Base-by-base conservation (phyloP, 2,797 vertebrate genomes). In the Amniataba percoides region DNA sequence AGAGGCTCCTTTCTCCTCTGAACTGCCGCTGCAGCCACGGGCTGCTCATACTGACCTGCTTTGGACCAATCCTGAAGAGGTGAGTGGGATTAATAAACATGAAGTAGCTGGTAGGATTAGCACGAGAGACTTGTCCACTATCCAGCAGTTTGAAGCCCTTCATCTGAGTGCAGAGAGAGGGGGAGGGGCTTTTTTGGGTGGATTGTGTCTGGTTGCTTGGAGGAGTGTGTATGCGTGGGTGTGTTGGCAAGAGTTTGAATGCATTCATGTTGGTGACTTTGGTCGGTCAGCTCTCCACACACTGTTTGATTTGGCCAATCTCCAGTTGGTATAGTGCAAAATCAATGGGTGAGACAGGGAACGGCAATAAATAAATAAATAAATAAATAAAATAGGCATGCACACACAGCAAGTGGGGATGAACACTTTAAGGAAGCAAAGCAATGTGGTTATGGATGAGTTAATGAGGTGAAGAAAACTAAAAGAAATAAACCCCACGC, bases 41-140 rank as follows among this genome's bases (percentile, higher is more conserved):
- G 95, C 82, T 96, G 97, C 84, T 99, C 98, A 0, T 97, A 98
- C 76, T 96, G 93, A 90, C 96, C 95, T 63, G 96, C 94, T 94
- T 98, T 98, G 88, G 97, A 96, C 98, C 98, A 99, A 81, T 99
- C 98, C 98, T 99, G 94, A 77, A 84, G 93, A 4, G 87, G 76
- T 67, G 79, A 77, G 75, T 2, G 10, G 39, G 75, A 84, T 95
- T 91, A 93, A 77, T 91, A 75, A 77, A 82, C 58, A 72, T 39
- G 63, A 78, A 70, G 60, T 18, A 86, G 77, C n/a, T 16, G 58
- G 53, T 1, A 65, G 74, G 46, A 70, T 76, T 66, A 80, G 71
- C 71, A 82, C 7, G 43, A 78, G 56, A 88, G 90, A 91, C 91
- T 78, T 53, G 91, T 94, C 91, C 89, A 57, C 82, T 81, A 80